phyloP scores from a whole-genome alignment of 37 sponge, comb jelly and placozoan genomes.

The Chondrosia reniformis region DNA sequence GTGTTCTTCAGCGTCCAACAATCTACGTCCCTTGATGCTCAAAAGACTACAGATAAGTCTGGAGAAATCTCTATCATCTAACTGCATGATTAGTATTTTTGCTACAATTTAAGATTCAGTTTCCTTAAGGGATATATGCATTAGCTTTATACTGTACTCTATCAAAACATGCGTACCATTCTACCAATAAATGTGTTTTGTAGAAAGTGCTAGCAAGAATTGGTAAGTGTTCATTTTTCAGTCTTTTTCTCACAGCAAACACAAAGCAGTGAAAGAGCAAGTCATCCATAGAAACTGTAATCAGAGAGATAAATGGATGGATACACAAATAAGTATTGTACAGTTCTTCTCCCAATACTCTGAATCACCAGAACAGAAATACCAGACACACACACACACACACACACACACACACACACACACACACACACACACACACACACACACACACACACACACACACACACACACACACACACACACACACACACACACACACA shows the following conservation, averaged over 20 bases:
- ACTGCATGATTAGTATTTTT: too few species aligned
- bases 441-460: slow-evolving; percentile 16
- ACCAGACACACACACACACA: not conserved
- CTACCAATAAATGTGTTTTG: slow-evolving; percentile 25
- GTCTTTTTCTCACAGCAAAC: too few species aligned
- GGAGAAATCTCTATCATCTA: too few species aligned
- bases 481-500: not conserved
- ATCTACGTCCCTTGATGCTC: too few species aligned
- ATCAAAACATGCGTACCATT: slow-evolving; percentile 33
- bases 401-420: slow-evolving; percentile 8
- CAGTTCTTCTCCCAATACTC: not conserved
- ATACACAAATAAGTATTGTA: not conserved
- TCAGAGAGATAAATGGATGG: not conserved
- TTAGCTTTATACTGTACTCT: too few species aligned
- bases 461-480: slow-evolving; percentile 2
- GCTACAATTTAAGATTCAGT: too few species aligned
- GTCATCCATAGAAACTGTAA: slow-evolving; percentile 30
- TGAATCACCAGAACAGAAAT: not conserved
- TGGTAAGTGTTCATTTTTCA: too few species aligned
- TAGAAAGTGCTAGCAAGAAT: slow-evolving; percentile 63
- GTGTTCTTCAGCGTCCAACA: too few species aligned
- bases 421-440: slow-evolving; percentile 17
- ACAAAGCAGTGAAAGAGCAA: slow-evolving; percentile 29
- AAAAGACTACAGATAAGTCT: too few species aligned
- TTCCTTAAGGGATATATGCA: too few species aligned